A percentile compares a stretch with the other conserved stretches of the same genome.
phyloP scores from a whole-genome alignment of 2,888 invertebrate genomes.

The Dexiosoma caninum region DNA sequence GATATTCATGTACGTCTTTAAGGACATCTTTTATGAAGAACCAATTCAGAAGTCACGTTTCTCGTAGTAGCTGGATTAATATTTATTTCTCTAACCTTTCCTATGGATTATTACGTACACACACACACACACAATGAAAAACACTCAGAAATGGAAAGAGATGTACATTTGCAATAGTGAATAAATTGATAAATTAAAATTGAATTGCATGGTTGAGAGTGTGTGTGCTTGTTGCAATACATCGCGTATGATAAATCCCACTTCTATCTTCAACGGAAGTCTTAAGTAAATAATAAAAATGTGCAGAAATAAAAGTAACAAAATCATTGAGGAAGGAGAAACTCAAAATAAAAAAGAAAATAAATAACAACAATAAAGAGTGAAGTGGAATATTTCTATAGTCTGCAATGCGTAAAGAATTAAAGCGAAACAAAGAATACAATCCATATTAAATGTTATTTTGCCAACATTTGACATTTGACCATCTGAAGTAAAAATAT shows the following conservation, averaged over 20 bases:
- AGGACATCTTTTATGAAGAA: background rate
- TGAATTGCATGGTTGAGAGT: background rate
- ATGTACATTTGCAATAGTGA: too few relatives aligned
- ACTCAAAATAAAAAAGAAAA: conserved; percentile 24
- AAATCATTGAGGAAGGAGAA: background rate
- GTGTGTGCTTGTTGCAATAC: conserved; percentile 1
- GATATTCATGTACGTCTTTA: background rate
- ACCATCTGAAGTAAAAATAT: conserved; percentile 41
- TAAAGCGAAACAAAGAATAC: background rate
- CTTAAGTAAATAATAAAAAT: conserved; percentile 62
- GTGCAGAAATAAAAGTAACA: conserved; percentile 43
- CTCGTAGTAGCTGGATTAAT: conserved; percentile 28
- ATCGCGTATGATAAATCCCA: conserved; percentile 59
- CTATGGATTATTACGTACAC: background rate
- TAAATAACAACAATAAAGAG: conserved; percentile 28
- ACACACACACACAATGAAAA: background rate
- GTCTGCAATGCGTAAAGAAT: background rate
- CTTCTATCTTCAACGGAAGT: conserved; percentile 52
- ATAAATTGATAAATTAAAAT: too few relatives aligned
- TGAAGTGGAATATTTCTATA: too few relatives aligned
- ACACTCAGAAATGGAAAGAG: too few relatives aligned
- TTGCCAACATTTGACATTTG: conserved; percentile 42
- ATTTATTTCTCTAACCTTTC: conserved; percentile 35
- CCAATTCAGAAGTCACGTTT: conserved; percentile 52
- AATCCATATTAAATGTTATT: conserved; percentile 51